A percentile compares a stretch with the other conserved stretches of the same genome.
Conservation (phyloP, 2,797 vertebrate species). For the Periparus ater region DNA sequence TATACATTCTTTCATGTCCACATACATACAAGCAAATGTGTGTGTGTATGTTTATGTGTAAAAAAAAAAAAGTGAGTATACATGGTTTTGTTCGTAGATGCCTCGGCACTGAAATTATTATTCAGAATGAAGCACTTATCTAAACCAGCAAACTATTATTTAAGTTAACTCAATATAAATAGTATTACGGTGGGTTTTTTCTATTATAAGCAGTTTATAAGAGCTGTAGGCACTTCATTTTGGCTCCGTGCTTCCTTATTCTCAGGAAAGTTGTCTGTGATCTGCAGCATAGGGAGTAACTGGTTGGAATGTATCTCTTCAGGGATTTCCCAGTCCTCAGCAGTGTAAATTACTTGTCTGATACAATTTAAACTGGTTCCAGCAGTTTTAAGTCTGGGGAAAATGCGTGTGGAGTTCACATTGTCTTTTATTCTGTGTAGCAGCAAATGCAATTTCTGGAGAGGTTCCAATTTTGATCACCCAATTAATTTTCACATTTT, state of each 20-base stretch:
- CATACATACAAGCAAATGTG: too few relatives aligned
- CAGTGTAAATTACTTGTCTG: background rate
- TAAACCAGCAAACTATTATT: background rate
- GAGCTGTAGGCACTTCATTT: background rate
- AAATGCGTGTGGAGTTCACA: background rate
- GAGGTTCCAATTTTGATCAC: background rate
- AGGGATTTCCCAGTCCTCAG: background rate
- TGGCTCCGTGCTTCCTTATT: background rate
- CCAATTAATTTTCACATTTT: background rate
- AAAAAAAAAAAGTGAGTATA: background rate
- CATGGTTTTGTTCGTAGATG: rapidly evolving
- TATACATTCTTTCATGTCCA: background rate
- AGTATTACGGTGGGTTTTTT: background rate
- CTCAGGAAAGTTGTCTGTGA: background rate
- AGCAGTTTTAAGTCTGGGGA: background rate
- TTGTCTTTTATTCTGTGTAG: background rate
- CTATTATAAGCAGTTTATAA: background rate
- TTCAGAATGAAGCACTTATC: background rate
- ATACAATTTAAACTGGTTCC: background rate
- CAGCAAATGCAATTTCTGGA: background rate
- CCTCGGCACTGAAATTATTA: background rate
- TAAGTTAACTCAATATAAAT: background rate
- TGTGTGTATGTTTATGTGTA: background rate
- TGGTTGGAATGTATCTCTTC: background rate
- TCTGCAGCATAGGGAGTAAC: background rate